Conservation (phyloP, 2,113 vertebrate species). For the Coturnix japonica region DNA sequence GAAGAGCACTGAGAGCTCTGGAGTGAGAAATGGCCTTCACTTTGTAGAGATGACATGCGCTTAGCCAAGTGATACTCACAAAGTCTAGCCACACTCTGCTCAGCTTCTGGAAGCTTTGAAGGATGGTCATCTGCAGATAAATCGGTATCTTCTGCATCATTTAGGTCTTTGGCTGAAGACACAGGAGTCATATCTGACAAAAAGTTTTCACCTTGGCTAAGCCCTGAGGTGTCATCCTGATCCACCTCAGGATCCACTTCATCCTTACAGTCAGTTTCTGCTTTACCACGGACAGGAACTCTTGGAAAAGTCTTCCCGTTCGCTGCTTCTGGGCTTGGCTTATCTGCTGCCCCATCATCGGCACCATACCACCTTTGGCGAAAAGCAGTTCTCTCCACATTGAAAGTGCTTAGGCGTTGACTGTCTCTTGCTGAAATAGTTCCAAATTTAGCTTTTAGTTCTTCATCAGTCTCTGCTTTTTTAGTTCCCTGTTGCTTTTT, state of each 20-base stretch:
- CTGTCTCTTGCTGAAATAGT: slow-evolving; percentile 87
- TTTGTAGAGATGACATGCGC: slow-evolving; percentile 94
- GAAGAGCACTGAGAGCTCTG: slow-evolving; percentile 97
- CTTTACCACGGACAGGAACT: slow-evolving; percentile 79
- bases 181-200: slow-evolving; percentile 76
- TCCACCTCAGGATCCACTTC: slow-evolving; percentile 79
- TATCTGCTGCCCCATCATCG: slow-evolving; percentile 83
- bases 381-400: slow-evolving; percentile 91
- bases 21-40: slow-evolving; percentile 91
- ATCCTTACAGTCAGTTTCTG: slow-evolving; percentile 80
- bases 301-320: slow-evolving; percentile 80
- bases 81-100: slow-evolving; percentile 83
- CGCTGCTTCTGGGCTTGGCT: slow-evolving; percentile 78
- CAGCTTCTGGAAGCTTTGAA: slow-evolving; percentile 80
- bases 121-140: slow-evolving; percentile 80
- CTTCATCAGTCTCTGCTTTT: slow-evolving; percentile 80
- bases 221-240: slow-evolving; percentile 73
- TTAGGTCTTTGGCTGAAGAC: slow-evolving; percentile 86
- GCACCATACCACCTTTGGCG: slow-evolving; percentile 89
- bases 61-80: slow-evolving; percentile 94
- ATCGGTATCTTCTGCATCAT: slow-evolving; percentile 74
- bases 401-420: slow-evolving; percentile 89
- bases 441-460: slow-evolving; percentile 86
- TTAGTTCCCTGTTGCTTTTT: slow-evolving; percentile 82
- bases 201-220: slow-evolving; percentile 82